These are phyloP conservation scores for Apostichopus californicus DNA, from an alignment of 35 echinoderm and acorn worm species.

Conservation along the genomic window DNA sequence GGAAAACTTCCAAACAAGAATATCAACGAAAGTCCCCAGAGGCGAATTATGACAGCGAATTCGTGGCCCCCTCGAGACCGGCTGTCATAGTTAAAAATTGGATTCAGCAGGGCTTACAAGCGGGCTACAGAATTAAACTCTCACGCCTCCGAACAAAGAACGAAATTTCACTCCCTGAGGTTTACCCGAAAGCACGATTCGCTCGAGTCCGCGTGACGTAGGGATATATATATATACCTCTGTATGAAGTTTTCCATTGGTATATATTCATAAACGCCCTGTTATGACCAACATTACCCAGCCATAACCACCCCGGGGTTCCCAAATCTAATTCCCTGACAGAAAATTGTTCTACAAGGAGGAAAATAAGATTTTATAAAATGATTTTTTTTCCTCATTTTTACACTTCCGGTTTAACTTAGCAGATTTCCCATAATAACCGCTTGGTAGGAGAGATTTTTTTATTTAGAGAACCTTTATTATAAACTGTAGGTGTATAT, in stretches of 20 bases:
- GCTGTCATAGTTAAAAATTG: slow-evolving; percentile 41
- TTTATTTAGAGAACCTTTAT: too few relatives aligned
- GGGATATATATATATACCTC: too few relatives aligned
- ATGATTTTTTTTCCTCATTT: not conserved
- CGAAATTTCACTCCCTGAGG: not conserved
- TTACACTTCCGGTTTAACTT: not conserved
- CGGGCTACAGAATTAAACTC: not conserved
- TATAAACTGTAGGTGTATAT: too few relatives aligned
- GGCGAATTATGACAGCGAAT: slow-evolving; percentile 29
- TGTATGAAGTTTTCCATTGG: too few relatives aligned
- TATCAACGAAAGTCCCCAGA: slow-evolving; percentile 31
- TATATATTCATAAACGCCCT: too few relatives aligned
- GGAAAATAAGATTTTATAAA: not conserved
- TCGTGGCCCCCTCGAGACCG: not conserved
- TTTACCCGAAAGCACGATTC: not conserved
- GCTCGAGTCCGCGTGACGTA: too few relatives aligned
- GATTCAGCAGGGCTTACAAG: not conserved
- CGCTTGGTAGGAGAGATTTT: not conserved
- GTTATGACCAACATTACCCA: too few relatives aligned
- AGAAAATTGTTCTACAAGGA: not conserved
- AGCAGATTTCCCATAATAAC: not conserved
- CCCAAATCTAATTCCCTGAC: slow-evolving; percentile 1
- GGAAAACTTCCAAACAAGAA: not conserved
- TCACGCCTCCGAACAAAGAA: slow-evolving; percentile 9
- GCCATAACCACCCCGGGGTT: not conserved